Base-by-base conservation (phyloP, 2,797 vertebrate genomes). In the Oreortyx pictus region DNA sequence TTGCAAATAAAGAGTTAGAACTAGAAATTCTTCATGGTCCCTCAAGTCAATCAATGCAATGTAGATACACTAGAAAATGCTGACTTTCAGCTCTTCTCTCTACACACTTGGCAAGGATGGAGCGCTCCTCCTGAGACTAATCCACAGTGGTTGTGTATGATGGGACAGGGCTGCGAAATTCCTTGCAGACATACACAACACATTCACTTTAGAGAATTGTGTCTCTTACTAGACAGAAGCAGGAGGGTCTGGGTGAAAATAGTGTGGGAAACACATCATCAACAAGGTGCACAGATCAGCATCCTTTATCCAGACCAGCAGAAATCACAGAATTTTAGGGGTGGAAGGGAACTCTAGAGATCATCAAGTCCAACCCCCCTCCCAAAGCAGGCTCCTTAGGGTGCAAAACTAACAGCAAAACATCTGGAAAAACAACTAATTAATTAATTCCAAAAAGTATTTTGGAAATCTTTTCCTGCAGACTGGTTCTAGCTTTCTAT, bases 101-200 rank as follows among this genome's bases (percentile, higher is more conserved):
- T 37, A 54, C 59, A 33, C 23, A 13, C 15, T 56, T 12, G 24
- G 31, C 24, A 35, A 46, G 20, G 18, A 24, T 22, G 44, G 78
- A 74, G 17, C 52, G 24, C 15, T 64, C 39, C 49, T 33, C 49
- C 29, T 47, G 43, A 11, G 13, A 14, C 31, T 19, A 35, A 41
- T 16, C 33, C 57, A 52, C 47, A 24, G 4, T 24, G 29, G 47
- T 49, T 67, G 67, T 35, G 20, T 39, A 24, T 57, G 65, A 27
- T 2, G 0, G 0, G 1, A 18, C 15, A 41, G 31, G 11, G 7
- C 29, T 60, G 12, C 54, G 29, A 50, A 74, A 3, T 29, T 8
- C 59, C 15, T 22, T 8, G 9, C 24, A 70, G 64, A 61, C 31
- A 23, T 60, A 37, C 27, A 56, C 25, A 37, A 18, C 11, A 24